Evolutionary conservation across 2,888 invertebrate genomes (phyloP), one percentile per base, ranked within the genome.

Genomic region (Magallana nippona): DNA sequence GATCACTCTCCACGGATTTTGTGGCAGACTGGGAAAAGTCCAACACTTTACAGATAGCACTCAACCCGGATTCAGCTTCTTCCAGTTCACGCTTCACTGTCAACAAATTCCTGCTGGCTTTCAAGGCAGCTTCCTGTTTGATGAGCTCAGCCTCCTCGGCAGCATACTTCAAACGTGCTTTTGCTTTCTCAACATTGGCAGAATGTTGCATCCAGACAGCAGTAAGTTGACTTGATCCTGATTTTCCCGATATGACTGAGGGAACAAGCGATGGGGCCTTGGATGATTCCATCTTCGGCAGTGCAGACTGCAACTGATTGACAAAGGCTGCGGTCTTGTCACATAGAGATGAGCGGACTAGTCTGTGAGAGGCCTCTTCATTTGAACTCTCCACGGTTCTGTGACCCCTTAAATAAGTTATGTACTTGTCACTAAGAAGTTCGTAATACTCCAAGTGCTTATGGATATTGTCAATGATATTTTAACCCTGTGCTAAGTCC

Each of bases 11-110:
- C 27, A 32, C n/a, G 8, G 44, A 32, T 55, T 17, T 55, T 79
- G 27, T n/a, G 55, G 55, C 17, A 44, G 27, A 32, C 10, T 56
- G n/a, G n/a, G 56, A 57, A 57, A 55, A 79, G 78, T 83, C 58
- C 44, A 78, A 78, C 27, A 55, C 58, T 44, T 60, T 27, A 32
- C 78, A 56, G 27, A n/a, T 27, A 11, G 22, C 44, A 10, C 32
- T 17, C 32, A 83, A 27, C 27, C 83, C 79, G 10, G 79, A 56
- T 22, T 83, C 55, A n/a, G 83, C 83, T 63, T 79, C 55, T 8
- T 60, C 79, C 3, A 79, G 22, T 55, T 83, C 62, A 15, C 56
- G 56, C 32, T 83, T 78, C 60, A 62, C 15, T 11, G 27, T n/a
- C n/a, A n/a, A n/a, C n/a, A n/a, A n/a, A n/a, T n/a, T n/a, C n/a